Base-by-base conservation (phyloP, 2,888 invertebrate species). In the Agrotis exclamationis region DNA sequence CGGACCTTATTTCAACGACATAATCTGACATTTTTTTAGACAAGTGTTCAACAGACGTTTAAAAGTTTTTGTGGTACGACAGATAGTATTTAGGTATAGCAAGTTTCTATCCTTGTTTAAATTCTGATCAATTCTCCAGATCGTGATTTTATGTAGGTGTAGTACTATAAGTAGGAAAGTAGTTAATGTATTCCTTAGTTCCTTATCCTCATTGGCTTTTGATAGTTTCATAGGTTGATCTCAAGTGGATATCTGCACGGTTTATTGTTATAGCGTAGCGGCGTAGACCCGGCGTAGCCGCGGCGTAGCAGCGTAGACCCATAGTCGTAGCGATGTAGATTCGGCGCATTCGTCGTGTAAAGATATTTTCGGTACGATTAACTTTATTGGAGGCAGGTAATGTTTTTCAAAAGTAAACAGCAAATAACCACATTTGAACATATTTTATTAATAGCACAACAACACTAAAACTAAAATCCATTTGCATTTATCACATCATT, bases 391-490 rank as follows among this genome's bases (percentile, higher is more conserved):
- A 11, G 33, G 14, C 11, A 18, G 39, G 51, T 28, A 45, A 20
- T n/a, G 4, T 39, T 39, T 33, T 28, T 59, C 2, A n/a, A 69
- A 83, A 79, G 74, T 76, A 89, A 90, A 92, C 87, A 79, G 83
- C 71, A 74, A 81, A 83, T 88, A 91, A 93, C 89, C 93, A 94
- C 94, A 93, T 94, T 91, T 89, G 93, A 95, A 96, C 94, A 93
- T 96, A 95, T 94, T 95, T 95, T 94, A 95, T 95, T 96, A 96
- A 95, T 96, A 94, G 95, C 95, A 96, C 96, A 96, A 96, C 96
- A 96, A 95, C 94, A 92, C 95, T 96, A 96, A 92, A 92, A 92
- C 95, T 95, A 96, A 93, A 88, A 88, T 88, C 87, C 88, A 89
- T 75, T 88, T 88, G 88, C 89, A 88, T 89, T 92, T 95, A 95